phyloP scores from a whole-genome alignment of 2,113 vertebrate species.

The Takifugu flavidus region DNA sequence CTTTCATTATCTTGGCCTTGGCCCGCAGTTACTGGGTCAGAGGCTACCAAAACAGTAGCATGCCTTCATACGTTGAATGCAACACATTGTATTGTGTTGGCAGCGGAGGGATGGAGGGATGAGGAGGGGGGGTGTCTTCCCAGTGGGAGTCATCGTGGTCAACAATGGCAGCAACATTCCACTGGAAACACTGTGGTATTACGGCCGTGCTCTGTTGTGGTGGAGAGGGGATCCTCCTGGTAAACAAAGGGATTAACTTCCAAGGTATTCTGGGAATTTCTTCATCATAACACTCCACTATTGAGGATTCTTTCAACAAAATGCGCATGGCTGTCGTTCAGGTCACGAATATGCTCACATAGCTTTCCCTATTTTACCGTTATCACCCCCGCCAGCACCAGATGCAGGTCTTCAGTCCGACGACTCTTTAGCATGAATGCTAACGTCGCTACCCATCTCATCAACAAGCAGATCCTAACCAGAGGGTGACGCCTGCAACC shows the following conservation, averaged over 20 bases:
- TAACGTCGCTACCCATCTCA: neutral
- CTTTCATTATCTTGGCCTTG: slow-evolving; percentile 43
- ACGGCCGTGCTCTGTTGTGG: slow-evolving; percentile 23
- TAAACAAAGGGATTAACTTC: slow-evolving; percentile 48
- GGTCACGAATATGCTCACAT: too few relatives aligned
- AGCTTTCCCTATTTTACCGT: too few relatives aligned
- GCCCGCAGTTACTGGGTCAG: slow-evolving; percentile 50
- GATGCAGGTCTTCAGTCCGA: neutral
- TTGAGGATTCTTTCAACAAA: slow-evolving; percentile 1
- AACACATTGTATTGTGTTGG: slow-evolving; percentile 51
- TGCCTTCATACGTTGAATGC: slow-evolving; percentile 50
- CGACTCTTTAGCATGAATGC: neutral
- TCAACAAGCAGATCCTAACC: neutral
- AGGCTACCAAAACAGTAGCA: slow-evolving; percentile 62
- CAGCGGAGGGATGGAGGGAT: slow-evolving; percentile 28
- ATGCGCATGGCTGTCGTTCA: neutral
- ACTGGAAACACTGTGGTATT: slow-evolving; percentile 62
- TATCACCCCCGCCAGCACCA: too few relatives aligned
- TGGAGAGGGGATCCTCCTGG: slow-evolving; percentile 24
- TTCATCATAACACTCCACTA: slow-evolving; percentile 22
- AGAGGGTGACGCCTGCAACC: slow-evolving; percentile 21
- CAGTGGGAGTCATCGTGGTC: slow-evolving; percentile 50
- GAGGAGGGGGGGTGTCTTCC: slow-evolving; percentile 22
- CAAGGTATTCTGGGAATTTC: slow-evolving; percentile 36
- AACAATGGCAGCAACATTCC: slow-evolving; percentile 66